Conservation (phyloP, 1,140 invertebrate genomes). For the Bombus breviceps region DNA sequence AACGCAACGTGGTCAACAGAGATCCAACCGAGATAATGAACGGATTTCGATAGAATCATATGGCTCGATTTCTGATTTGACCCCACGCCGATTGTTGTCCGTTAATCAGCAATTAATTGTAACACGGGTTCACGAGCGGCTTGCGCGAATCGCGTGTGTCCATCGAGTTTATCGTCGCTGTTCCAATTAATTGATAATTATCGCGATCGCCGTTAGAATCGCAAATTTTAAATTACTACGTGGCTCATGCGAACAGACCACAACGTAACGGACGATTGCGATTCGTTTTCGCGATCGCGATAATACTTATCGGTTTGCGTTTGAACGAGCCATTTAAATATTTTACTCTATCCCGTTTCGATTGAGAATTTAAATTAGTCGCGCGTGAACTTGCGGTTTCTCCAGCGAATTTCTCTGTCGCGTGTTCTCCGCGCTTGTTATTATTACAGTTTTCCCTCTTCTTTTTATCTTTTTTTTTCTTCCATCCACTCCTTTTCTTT, state of each 20-base stretch:
- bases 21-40: conserved; percentile 52
- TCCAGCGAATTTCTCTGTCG: background rate
- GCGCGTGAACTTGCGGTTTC: background rate
- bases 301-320: conserved; percentile 10
- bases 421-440: background rate
- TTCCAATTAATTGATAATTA: conserved; percentile 43
- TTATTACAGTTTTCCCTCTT: background rate
- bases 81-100: conserved; percentile 45
- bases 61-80: conserved; percentile 59
- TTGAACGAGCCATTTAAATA: conserved; percentile 18
- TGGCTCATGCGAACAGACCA: background rate
- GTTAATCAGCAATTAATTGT: conserved; percentile 66
- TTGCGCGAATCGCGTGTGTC: conserved; percentile 9
- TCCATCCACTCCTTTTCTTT: background rate
- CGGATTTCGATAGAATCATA: conserved; percentile 64
- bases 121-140: conserved; percentile 7
- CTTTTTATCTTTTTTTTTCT: background rate
- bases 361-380: conserved; percentile 5
- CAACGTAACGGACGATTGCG: background rate
- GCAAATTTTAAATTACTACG: conserved; percentile 22
- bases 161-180: conserved; percentile 19
- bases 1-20: conserved; percentile 22
- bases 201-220: background rate
- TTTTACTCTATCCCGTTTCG: background rate
- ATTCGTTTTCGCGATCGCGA: background rate